Base-by-base conservation (phyloP, 1,140 invertebrate genomes). In the Oryzaephilus surinamensis region DNA sequence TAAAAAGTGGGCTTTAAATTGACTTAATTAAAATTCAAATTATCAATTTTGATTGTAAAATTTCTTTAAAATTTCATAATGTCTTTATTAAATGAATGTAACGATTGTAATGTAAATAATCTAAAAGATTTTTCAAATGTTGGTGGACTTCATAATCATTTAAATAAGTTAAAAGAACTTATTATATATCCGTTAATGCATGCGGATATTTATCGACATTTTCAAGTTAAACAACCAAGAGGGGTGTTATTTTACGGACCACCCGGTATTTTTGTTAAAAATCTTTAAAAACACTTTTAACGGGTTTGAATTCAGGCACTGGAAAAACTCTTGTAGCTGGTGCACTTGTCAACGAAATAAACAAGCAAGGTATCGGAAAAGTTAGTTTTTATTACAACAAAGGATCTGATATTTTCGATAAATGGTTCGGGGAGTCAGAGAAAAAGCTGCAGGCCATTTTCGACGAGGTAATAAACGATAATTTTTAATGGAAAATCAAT, bases 221-320 rank as follows among this genome's bases (percentile, higher is more conserved):
- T 82, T 43, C 73, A 78, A 43, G 64, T 85, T 10, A 71, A 70
- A 43, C 76, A 81, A 24, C 80, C 83, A 0, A 60, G 74, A 38
- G 82, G 84, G 12, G 70, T 87, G 24, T 56, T 88, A 2, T 75
- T 88, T 53, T 78, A 84, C 59, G 84, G 84, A 13, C 81, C 81
- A 15, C 81, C 81, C 54, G 83, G 80, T 82, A 68, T 61, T 30
- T 8, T 23, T 28, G 20, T n/a, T 30, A n/a, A n/a, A n/a, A n/a
- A n/a, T n/a, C n/a, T n/a, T n/a, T n/a, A n/a, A n/a, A n/a, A n/a
- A n/a, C n/a, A n/a, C n/a, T n/a, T n/a, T n/a, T 21, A 38, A 36
- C 18, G 12, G n/a, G n/a, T n/a, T n/a, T n/a, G 28, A 26, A 8
- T 16, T 23, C 35, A 71, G 70, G 71, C 21, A 73, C 71, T 13